Base-by-base conservation (phyloP, 2,888 invertebrate species). In the Hypomecis punctinalis region DNA sequence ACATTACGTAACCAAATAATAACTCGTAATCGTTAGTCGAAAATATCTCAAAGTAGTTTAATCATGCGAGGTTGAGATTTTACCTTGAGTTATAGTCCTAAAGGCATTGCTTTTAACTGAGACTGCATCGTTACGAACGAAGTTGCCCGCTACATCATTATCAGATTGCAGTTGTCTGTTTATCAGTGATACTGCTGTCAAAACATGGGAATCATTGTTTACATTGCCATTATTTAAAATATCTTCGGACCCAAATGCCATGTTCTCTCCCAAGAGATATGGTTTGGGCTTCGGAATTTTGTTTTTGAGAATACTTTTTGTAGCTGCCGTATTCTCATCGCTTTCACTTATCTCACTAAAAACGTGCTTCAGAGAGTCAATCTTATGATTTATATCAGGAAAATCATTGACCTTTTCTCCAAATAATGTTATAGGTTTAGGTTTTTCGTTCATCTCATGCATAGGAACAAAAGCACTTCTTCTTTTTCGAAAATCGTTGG, bases 401-500 rank as follows among this genome's bases (percentile, higher is more conserved):
- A 81, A 77, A 66, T 88, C 84, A 58, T 73, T 75, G 60, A 65
- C 73, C 72, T 82, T 90, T 65, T 91, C 92, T 0, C 96, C 96
- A 77, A 96, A 96, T 76, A 95, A 94, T 49, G 95, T 94, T n/a
- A 95, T 90, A 0, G 95, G 95, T 74, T 86, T 90, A 0, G 95
- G 95, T 74, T 86, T 91, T 65, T 92, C 91, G 66, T 83, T 82
- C 74, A 82, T 86, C 69, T 91, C 91, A 66, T 80, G 82, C 69
- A 91, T 83, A 8, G 93, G 90, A 40, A 91, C 85, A 78, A 92
- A 85, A 55, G 94, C 93, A 72, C 94, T 94, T 73, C 96, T 94
- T 71, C 96, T 91, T 76, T 96, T 93, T 68, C 97, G 93, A 81
- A 97, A 97, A 81, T 96, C 96, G 80, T 96, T 96, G 0, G 96